Base-by-base conservation (phyloP, 2,797 vertebrate genomes). In the Bufotes viridis region DNA sequence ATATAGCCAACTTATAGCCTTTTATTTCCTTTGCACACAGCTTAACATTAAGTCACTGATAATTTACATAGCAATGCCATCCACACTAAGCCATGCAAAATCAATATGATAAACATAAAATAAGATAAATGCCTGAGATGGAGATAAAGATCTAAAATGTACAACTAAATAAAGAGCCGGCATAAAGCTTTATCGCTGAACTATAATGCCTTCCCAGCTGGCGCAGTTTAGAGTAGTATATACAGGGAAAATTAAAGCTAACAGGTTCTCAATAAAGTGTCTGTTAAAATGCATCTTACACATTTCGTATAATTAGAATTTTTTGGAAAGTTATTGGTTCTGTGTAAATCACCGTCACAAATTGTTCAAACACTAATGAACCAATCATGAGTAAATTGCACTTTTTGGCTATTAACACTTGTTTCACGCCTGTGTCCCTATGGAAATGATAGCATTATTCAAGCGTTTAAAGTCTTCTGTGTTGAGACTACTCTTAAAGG, bases 21-120 rank as follows among this genome's bases (percentile, higher is more conserved):
- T 83, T 81, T 63, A 63, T 81, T 81, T 65, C 34, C 34, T 67
- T 67, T 63, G 80, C 34, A 53, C 74, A 79, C 81, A 78, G 74
- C 81, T 84, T 22, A 78, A 74, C 72, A 78, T 88, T 88, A 88
- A 84, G 60, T 84, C 61, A 84, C 76, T 51, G 57, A 70, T 79
- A 84, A 88, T 88, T 88, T 88, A 80, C 81, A 84, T 88, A 80
- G 87, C 75, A 80, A 84, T 84, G 75, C 82, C 61, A 51, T 88
- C 76, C 82, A 49, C 81, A 60, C 74, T 60, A 76, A 80, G 53
- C 78, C 87, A 61, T 80, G 60, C 82, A 84, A 79, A 82, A 89
- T 83, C 88, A 89, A 86, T 89, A 89, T 83, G 69, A 89, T 89
- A 87, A 85, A 89, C 88, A 89, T 89, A 83, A 89, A 86, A 69